These are phyloP conservation scores for Zosterops borbonicus DNA, from an alignment of 2,113 vertebrate genomes.

Conservation along the genomic window DNA sequence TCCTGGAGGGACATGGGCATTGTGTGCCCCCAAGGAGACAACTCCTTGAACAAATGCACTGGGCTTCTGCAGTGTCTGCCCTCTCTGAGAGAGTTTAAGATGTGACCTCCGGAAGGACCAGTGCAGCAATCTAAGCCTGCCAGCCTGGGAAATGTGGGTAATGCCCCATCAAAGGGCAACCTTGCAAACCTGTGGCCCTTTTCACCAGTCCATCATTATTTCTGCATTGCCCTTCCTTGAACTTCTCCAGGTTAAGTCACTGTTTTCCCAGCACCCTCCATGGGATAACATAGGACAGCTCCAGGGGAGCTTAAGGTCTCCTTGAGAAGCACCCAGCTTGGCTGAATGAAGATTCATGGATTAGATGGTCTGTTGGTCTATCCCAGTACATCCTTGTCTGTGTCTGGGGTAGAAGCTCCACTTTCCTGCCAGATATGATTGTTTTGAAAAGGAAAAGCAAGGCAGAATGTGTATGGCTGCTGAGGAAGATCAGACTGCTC, in stretches of 20 bases:
- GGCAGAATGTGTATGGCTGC: not conserved
- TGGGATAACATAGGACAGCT: not conserved
- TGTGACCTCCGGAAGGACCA: not conserved
- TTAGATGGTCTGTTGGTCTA: not conserved
- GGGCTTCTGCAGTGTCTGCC: not conserved
- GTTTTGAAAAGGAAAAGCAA: not conserved
- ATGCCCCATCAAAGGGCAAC: accelerated
- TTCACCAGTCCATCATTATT: not conserved
- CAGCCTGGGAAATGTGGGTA: not conserved
- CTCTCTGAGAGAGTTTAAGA: not conserved
- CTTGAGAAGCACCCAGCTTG: not conserved
- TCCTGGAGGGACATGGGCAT: not conserved
- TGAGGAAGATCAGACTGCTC: not conserved
- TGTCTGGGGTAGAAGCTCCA: not conserved
- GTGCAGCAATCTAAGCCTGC: not conserved
- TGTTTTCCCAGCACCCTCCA: not conserved
- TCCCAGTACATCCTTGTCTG: not conserved
- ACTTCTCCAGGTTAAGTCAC: not conserved
- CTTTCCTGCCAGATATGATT: not conserved
- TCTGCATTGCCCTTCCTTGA: not conserved
- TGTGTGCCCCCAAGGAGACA: not conserved
- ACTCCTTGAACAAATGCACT: not conserved
- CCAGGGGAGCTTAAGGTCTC: not conserved
- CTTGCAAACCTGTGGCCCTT: not conserved
- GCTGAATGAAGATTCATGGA: not conserved